These are phyloP conservation scores for Cryptoblepharus egeriae DNA, from an alignment of 2,797 vertebrate species.

Conservation along the genomic window DNA sequence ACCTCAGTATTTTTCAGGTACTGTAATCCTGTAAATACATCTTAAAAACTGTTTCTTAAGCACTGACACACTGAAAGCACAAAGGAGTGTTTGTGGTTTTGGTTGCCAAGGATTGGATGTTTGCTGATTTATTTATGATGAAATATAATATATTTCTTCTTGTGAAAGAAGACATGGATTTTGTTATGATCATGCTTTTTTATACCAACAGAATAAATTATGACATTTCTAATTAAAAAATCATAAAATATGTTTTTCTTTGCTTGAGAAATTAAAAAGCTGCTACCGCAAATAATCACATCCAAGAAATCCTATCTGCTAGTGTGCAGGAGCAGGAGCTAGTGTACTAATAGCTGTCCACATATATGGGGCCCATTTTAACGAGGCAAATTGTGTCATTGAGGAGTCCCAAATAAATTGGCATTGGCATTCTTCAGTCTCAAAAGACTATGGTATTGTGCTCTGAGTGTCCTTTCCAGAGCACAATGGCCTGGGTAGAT, in stretches of 20 bases:
- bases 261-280: background rate
- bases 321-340: background rate
- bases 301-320: background rate
- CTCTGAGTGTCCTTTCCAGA: too few species aligned
- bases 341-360: background rate
- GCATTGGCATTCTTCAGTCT: too few species aligned
- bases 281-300: background rate
- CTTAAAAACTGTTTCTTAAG: conserved; percentile 81
- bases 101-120: conserved; percentile 84
- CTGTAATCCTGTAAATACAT: conserved; percentile 80
- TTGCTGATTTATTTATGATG: conserved; percentile 92
- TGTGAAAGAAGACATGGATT: conserved; percentile 78
- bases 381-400: background rate
- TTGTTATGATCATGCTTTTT: conserved; percentile 83
- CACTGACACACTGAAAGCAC: conserved; percentile 81
- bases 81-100: conserved; percentile 79
- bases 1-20: conserved; percentile 91
- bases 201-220: conserved; percentile 86
- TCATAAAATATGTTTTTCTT: conserved; percentile 25
- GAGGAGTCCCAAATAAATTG: background rate
- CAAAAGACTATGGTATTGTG: too few species aligned
- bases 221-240: conserved; percentile 79
- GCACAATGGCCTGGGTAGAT: too few species aligned
- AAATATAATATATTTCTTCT: conserved; percentile 98
- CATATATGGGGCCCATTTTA: background rate